Percentiles rank a stretch among this genome's conserved stretches.
These are phyloP conservation scores for Campopleginae sp. DNA, from an alignment of 2,888 invertebrate species.

Conservation along the genomic window DNA sequence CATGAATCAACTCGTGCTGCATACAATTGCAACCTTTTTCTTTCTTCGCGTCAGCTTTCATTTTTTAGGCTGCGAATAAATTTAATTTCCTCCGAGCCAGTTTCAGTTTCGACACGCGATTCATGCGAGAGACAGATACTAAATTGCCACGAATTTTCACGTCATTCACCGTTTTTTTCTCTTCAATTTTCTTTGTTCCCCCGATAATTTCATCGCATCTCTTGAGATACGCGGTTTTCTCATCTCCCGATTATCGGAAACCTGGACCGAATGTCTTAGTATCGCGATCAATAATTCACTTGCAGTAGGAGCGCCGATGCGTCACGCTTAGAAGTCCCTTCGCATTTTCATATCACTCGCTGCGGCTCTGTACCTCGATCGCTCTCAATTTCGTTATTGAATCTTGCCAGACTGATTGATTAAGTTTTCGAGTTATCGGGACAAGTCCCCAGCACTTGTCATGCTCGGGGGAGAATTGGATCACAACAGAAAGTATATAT, in stretches of 20 bases:
- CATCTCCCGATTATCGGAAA: neutral
- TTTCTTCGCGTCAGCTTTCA: neutral
- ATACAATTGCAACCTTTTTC: slow-evolving; percentile 39
- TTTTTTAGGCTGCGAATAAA: slow-evolving; percentile 14
- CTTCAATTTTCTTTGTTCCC: neutral
- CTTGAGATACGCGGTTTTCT: neutral
- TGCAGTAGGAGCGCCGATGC: slow-evolving; percentile 35
- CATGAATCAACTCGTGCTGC: slow-evolving; percentile 28
- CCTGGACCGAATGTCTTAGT: slow-evolving; percentile 26
- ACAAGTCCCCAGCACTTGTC: slow-evolving; percentile 22
- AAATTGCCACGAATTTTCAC: neutral
- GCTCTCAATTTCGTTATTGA: slow-evolving; percentile 47
- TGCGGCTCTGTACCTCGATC: neutral
- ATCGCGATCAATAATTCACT: slow-evolving; percentile 53
- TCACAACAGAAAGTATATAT: neutral
- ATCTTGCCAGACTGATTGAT: slow-evolving; percentile 47
- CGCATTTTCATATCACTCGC: slow-evolving; percentile 33
- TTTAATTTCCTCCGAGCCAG: slow-evolving; percentile 30
- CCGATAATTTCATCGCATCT: neutral
- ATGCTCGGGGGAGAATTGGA: neutral
- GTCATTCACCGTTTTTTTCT: neutral
- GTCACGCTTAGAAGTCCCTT: slow-evolving; percentile 42
- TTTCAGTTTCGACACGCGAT: neutral
- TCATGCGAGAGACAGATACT: neutral
- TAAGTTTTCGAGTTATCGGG: slow-evolving; percentile 49